Evolutionary conservation across 2,113 vertebrate genomes (phyloP).

Genomic region (Aldabrachelys gigantea): DNA sequence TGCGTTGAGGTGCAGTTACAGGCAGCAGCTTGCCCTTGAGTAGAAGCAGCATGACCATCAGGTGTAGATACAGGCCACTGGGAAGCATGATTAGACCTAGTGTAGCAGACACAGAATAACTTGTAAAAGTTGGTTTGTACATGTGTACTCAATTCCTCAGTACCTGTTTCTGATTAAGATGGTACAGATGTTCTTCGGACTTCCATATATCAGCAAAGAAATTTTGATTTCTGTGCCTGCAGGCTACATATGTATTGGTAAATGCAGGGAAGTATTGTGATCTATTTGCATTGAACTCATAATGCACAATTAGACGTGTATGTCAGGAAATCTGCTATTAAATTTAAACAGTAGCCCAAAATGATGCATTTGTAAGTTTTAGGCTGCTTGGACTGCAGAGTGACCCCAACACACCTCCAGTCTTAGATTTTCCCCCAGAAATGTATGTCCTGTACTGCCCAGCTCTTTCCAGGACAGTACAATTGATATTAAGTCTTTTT

Average conservation of each 20-base stretch:
- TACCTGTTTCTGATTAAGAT: background rate
- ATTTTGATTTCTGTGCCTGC: background rate
- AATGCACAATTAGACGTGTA: background rate
- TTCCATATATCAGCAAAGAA: background rate
- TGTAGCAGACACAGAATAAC: constrained; percentile 4
- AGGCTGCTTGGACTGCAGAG: background rate
- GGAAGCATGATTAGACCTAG: constrained; percentile 23
- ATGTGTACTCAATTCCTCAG: background rate
- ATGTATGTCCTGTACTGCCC: background rate
- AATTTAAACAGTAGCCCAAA: background rate
- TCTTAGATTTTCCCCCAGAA: background rate
- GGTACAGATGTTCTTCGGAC: background rate
- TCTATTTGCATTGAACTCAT: background rate
- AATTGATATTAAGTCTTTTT: background rate
- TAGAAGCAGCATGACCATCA: background rate
- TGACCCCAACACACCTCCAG: background rate
- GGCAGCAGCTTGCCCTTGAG: background rate
- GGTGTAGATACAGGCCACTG: constrained; percentile 17
- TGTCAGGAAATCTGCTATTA: background rate
- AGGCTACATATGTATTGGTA: rapidly evolving
- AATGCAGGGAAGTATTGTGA: background rate
- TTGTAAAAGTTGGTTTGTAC: constrained; percentile 4
- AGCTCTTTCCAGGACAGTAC: background rate
- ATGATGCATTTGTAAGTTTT: background rate
- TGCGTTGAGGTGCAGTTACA: constrained; percentile 1